Evolutionary conservation across 2,797 vertebrate species (phyloP), one percentile per base, ranked within the genome.

Genomic region (Chloroceryle inda): DNA sequence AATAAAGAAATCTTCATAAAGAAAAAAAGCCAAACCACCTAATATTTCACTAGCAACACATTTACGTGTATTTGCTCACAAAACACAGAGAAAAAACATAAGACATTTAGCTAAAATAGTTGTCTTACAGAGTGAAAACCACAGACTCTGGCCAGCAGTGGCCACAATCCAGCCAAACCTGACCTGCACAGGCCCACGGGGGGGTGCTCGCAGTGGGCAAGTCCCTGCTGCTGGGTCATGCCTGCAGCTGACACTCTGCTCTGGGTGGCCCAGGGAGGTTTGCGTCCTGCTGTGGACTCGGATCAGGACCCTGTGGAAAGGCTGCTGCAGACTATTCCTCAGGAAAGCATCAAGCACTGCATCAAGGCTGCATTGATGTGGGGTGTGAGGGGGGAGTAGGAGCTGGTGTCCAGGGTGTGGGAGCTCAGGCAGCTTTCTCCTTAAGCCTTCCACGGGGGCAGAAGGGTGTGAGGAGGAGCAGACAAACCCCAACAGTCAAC

Each of bases 301-400:
- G 35, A 55, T 9, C 45, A n/a, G 33, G 50, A 73, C 24, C 27
- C 1, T 23, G 7, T 22, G 29, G 42, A 38, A 75, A 71, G 31
- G 23, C 44, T 85, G 58, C 29, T 68, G n/a, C 29, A 74, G 44
- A 42, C 23, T 67, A 10, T 14, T 9, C 50, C 13, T 5, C 7
- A 44, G 31, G n/a, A 72, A 75, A 44, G 33, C 17, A 58, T 6
- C 3, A 8, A 71, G 17, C 5, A 29, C 3, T 35, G 53, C n/a
- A n/a, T n/a, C n/a, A n/a, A n/a, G n/a, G 38, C n/a, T 64, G 19
- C 2, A 1, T 7, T 35, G n/a, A 11, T 45, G 9, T 31, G 5
- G 8, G 19, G 19, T 40, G 23, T 5, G 2, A 69, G 2, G 4
- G 1, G 10, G 2, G 5, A 3, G 9, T 0, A 23, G 1, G 26